Conservation (phyloP, 2,797 vertebrate genomes). For the Tamandua tetradactyla region DNA sequence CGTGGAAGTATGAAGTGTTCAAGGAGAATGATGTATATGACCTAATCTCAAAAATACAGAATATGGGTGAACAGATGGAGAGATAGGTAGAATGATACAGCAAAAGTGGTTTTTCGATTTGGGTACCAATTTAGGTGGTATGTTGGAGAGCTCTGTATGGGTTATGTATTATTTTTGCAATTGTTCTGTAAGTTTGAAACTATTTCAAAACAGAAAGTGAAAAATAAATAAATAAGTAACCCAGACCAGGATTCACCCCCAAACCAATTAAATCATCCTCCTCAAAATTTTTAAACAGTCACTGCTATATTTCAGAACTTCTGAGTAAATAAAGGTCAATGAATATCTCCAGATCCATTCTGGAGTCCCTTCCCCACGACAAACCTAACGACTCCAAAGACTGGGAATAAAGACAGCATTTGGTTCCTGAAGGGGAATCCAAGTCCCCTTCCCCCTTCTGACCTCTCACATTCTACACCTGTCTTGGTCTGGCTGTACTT, state of each 20-base stretch:
- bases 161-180: no score
- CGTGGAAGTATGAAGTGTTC: no score
- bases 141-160: no score
- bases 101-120: no score
- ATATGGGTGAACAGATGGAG: no score
- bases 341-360: neutral
- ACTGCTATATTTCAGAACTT: neutral
- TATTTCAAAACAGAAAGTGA: no score
- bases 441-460: neutral
- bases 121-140: no score
- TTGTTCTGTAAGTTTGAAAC: no score
- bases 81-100: no score
- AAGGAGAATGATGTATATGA: no score
- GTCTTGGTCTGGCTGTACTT: neutral
- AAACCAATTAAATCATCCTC: constrained; percentile 7
- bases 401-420: neutral
- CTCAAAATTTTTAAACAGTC: neutral
- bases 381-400: neutral
- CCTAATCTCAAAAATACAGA: no score
- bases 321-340: neutral
- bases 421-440: neutral
- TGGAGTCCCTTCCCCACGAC: neutral
- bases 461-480: neutral
- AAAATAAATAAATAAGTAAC: neutral
- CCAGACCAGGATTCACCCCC: neutral